These are phyloP conservation scores for Astropecten irregularis DNA, from an alignment of 53 echinoderm and acorn worm species.

Conservation along the genomic window DNA sequence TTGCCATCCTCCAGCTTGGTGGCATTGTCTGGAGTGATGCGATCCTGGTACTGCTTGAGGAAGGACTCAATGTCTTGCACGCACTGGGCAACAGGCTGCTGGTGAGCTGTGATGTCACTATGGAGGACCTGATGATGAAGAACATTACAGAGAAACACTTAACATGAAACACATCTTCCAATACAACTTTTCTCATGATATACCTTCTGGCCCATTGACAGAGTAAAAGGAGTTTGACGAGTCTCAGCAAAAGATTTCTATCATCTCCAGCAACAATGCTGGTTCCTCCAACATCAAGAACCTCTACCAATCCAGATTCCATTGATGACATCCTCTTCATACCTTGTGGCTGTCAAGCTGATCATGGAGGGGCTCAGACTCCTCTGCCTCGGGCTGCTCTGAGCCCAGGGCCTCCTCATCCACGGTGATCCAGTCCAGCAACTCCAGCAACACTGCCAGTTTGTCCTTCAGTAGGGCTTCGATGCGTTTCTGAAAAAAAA, in stretches of 20 bases:
- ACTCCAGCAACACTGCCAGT: conserved; percentile 63
- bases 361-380: conserved; percentile 59
- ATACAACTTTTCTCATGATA: too few species aligned
- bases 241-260: too few species aligned
- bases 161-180: background rate
- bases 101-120: conserved; percentile 81
- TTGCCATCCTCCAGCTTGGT: conserved; percentile 71
- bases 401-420: conserved; percentile 87
- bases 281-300: too few species aligned
- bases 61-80: conserved; percentile 78
- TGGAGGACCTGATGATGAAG: conserved; percentile 66
- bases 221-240: too few species aligned
- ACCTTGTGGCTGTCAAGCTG: conserved; percentile 91
- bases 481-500: conserved; percentile 70
- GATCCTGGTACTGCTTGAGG: conserved; percentile 81
- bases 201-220: too few species aligned
- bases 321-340: too few species aligned
- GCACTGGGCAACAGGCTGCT: conserved; percentile 83
- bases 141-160: too few species aligned
- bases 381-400: conserved; percentile 87
- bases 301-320: too few species aligned
- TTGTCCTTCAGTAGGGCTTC: conserved; percentile 81
- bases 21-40: conserved; percentile 72
- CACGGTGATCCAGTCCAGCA: conserved; percentile 87
- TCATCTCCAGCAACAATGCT: too few species aligned